Evolutionary conservation across 1,140 invertebrate species (phyloP), one percentile per base, ranked within the genome.

Genomic region (Asobara japonica): DNA sequence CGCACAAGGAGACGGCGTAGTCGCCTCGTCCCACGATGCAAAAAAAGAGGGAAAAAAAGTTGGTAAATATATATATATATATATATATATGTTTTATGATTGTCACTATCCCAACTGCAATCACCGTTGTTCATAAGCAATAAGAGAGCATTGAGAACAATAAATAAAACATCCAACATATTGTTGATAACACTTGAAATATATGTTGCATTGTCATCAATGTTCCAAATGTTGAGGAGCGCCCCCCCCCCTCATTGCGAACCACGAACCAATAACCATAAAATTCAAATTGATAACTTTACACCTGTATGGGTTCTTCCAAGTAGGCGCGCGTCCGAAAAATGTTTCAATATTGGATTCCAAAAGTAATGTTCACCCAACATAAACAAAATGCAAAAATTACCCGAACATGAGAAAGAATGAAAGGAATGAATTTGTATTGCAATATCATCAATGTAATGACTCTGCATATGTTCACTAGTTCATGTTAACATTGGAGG

Each of bases 1-100:
- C 45, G 51, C 60, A 64, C 56, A 62, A 70, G 69, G 69, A 70
- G 69, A 65, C 56, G 69, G 69, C 69, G 69, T 71, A 71, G 69
- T 71, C 69, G 67, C 18, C 67, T 41, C 69, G 62, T 65, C 29
- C 41, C 62, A 71, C 69, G 27, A 71, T 69, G 38, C 27, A 22
- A 69, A 69, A 45, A 16, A 45, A 45, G 18, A 16, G n/a, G n/a
- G 1, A 27, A 29, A 29, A 22, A 25, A 31, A 33, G n/a, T 45
- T 20, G 16, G 41, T 66, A 29, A 13, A 25, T 41, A 41, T 22
- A 20, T 27, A 13, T 66, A 6, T 36, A 11, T n/a, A n/a, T n/a
- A 36, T 36, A 6, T 6, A 36, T 36, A 6, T 36, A 36, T 5
- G 5, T 36, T 36, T 36, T 36, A 6, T 56, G 7, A 25, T 56